Evolutionary conservation across 1,140 invertebrate species (phyloP), one percentile per base, ranked within the genome.

Genomic region (Drosophila kanapiae): DNA sequence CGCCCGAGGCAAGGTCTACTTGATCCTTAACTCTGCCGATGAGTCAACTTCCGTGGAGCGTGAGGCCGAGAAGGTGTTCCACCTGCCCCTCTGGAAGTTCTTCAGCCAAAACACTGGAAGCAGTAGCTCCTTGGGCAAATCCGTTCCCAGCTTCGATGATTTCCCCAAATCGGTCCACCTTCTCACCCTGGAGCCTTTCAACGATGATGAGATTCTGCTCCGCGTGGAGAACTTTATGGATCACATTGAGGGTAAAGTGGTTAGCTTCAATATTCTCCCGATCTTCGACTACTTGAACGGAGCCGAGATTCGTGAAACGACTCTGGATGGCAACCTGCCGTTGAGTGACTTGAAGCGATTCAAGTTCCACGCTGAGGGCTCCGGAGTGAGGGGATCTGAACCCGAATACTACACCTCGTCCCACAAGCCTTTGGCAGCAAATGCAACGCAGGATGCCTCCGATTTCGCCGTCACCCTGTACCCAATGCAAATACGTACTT

Each of bases 191-290:
- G 97, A 99, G 90, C 96, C 97, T 10, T 97, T 97, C 95, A 95
- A 95, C 67, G 94, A 94, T 10, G 93, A 93, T 3, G 94, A 94
- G 10, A 92, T 97, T 11, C 93, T 99, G 2, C 75, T 99, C 1
- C 94, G 98, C 51, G 93, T 99, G 4, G 98, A 99, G 90, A 97
- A 99, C 92, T 95, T 97, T 51, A 95, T 97, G 74, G 97, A 98
- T 91, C 95, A 94, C 31, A 93, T 93, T n/a, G 96, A 98, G 86
- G 95, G 97, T 71, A 75, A 96, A 95, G 16, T 83, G 37, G 78
- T 82, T 6, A 85, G 77, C 33, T 88, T 91, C 51, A 82, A 90
- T 29, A 82, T 92, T 29, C 62, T 54, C 0, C 60, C 79, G n/a
- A 77, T 88, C 6, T 88, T 88, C n/a, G 79, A 84, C n/a, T 65